Conservation (phyloP, 2,797 vertebrate species). For the Falco rusticolus region DNA sequence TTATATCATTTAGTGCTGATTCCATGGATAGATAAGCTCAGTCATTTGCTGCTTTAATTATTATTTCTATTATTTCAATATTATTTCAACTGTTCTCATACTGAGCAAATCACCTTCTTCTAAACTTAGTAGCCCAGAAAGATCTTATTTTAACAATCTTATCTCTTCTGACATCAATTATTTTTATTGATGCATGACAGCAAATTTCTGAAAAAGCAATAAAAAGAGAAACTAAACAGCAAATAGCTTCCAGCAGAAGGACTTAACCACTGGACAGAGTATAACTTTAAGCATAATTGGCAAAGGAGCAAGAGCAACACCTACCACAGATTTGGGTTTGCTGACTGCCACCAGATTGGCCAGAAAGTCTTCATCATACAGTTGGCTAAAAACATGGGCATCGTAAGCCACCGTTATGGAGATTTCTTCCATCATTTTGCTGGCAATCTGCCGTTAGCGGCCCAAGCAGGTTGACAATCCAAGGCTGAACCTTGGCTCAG, state of each 20-base stretch:
- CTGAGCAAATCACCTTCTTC: not conserved
- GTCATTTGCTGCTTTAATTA: not conserved
- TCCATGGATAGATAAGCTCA: not conserved
- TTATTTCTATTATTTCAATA: not conserved
- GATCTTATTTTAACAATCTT: not conserved
- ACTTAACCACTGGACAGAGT: not conserved
- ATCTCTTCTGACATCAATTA: not conserved
- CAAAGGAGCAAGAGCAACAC: conserved; percentile 65
- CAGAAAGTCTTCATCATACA: conserved; percentile 90
- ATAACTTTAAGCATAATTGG: not conserved
- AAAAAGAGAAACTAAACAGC: not conserved
- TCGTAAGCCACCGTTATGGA: conserved; percentile 95
- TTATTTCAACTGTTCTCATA: not conserved
- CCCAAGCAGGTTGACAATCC: conserved; percentile 1
- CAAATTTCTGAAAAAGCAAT: not conserved
- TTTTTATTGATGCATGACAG: not conserved
- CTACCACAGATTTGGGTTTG: conserved; percentile 92
- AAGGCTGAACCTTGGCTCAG: conserved; percentile 40
- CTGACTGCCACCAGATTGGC: conserved; percentile 90
- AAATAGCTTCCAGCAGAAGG: not conserved
- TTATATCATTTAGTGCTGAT: not conserved
- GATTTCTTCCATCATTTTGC: conserved; percentile 98
- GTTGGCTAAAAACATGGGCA: conserved; percentile 93
- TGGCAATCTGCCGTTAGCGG: conserved; percentile 18
- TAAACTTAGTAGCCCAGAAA: not conserved